Base-by-base conservation (phyloP, 2,797 vertebrate species). In the Microchirus variegatus region DNA sequence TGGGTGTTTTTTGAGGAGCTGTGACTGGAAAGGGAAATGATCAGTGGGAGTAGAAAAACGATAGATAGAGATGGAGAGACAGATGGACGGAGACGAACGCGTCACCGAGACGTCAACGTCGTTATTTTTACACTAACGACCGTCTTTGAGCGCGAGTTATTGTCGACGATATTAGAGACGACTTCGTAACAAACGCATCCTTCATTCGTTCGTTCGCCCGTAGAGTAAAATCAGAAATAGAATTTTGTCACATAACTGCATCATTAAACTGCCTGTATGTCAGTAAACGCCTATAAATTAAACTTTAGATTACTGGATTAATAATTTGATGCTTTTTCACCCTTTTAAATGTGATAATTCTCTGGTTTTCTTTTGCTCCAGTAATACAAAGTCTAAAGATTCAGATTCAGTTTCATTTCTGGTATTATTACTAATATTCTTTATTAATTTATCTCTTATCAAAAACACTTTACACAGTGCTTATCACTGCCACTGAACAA, bases 1-100 rank as follows among this genome's bases (percentile, higher is more conserved):
- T 75, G 75, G 71, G 72, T 69, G 74, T 75, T 80, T 22, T 22
- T 64, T 53, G 68, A 68, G 58, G 68, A 83, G 63, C 66, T 63
- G 63, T n/a, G 43, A 62, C 46, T 77, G 63, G 52, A 66, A 72
- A 64, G 69, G 57, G 61, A 67, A 80, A 75, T 73, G 54, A 74
- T 70, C 70, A 48, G 81, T 71, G 78, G 77, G 71, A 85, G 75
- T 61, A 71, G 58, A 75, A 51, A 66, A 59, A 6, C 6, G 26
- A 47, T 10, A 9, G 43, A 41, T 55, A 26, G 49, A 64, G 72
- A 66, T 13, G 55, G 35, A 75, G 57, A 68, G 75, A 84, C 64
- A 78, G 70, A 85, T 65, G 73, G 73, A 61, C 35, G 42, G 19
- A 71, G 70, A 53, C 0, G 43, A n/a, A n/a, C n/a, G n/a, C n/a